These are phyloP conservation scores for Polymixis lichenea DNA, from an alignment of 2,888 invertebrate genomes.

Conservation along the genomic window DNA sequence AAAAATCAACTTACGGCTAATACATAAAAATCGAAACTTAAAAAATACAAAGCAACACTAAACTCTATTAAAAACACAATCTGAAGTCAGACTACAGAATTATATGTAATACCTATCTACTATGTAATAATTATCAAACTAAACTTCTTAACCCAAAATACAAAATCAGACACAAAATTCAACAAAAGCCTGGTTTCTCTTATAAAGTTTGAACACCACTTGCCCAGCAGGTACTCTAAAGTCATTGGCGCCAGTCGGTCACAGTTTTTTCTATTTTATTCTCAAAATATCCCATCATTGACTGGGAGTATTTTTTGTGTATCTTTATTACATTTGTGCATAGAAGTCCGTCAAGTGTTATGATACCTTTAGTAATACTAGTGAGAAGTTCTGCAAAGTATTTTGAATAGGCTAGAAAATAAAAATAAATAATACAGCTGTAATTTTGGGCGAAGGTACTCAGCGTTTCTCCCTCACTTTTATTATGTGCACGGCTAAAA, in stretches of 20 bases:
- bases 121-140: no score
- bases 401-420: background rate
- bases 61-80: no score
- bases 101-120: no score
- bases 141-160: no score
- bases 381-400: background rate
- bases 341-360: constrained; percentile 36
- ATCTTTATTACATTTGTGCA: constrained; percentile 53
- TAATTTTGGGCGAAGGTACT: background rate
- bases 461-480: no score
- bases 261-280: constrained; percentile 75
- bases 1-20: no score
- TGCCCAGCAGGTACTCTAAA: constrained; percentile 73
- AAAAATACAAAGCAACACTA: no score
- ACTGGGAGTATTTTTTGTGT: constrained; percentile 68
- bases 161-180: no score
- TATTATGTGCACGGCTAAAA: no score
- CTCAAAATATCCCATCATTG: constrained; percentile 66
- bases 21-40: no score
- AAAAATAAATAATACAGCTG: background rate
- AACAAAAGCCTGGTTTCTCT: background rate
- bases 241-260: constrained; percentile 81
- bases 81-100: no score
- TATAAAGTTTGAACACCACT: constrained; percentile 73
- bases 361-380: constrained; percentile 44